Percentiles rank a stretch among this genome's conserved stretches.
These are phyloP conservation scores for Apantesis nais DNA, from an alignment of 2,888 invertebrate genomes.

Conservation along the genomic window DNA sequence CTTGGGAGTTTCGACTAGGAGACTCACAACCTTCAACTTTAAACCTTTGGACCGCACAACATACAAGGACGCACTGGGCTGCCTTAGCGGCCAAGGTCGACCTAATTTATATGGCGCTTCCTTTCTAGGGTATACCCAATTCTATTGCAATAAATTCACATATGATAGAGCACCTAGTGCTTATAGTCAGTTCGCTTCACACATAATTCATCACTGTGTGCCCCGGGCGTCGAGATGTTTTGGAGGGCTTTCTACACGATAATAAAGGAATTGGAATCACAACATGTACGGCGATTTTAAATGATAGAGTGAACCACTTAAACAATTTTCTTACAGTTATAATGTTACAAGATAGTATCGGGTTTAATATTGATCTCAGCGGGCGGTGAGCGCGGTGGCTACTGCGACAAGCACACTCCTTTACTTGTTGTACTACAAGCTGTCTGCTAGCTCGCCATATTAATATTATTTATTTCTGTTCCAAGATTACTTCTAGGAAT, in stretches of 20 bases:
- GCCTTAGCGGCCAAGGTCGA: neutral
- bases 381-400: conserved; percentile 63
- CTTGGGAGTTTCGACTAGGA: too few species aligned
- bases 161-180: too few species aligned
- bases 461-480: conserved; percentile 1
- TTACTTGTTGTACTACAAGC: conserved; percentile 37
- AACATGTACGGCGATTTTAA: neutral
- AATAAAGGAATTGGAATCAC: neutral
- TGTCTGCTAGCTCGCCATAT: conserved; percentile 4
- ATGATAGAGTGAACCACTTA: neutral
- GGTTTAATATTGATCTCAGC: conserved; percentile 60
- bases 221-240: too few species aligned
- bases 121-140: neutral
- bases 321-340: conserved; percentile 18
- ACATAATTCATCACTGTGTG: too few species aligned
- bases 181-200: too few species aligned
- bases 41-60: too few species aligned
- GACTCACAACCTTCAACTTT: too few species aligned
- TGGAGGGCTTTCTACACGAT: too few species aligned
- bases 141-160: too few species aligned
- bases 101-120: neutral
- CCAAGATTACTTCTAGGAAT: conserved; percentile 11
- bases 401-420: conserved; percentile 41
- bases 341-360: conserved; percentile 54
- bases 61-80: too few species aligned